Base-by-base conservation (phyloP, 2,113 vertebrate species). In the Hassar affinis region DNA sequence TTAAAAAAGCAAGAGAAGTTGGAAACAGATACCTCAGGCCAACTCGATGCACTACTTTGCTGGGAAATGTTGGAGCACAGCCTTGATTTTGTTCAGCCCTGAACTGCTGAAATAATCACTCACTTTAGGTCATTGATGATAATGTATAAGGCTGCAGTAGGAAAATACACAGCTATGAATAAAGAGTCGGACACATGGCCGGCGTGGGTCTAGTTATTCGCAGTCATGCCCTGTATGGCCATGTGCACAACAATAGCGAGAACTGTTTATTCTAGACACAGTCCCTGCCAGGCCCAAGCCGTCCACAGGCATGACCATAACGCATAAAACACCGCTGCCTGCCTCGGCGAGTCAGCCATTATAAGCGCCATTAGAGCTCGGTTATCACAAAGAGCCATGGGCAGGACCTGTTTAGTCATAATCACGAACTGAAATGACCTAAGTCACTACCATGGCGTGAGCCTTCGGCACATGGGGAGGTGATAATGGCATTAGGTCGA, bases 191-290 rank as follows among this genome's bases (percentile, higher is more conserved):
- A 51, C 38, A 62, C 56, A 72, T 11, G 10, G 77, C 27, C 35
- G 61, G 77, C 30, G 77, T n/a, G 47, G 54, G 8, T 22, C 77
- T 93, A 93, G 87, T 87, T 94, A 94, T 94, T 94, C 93, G 85
- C 66, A 33, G 91, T 92, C 93, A 94, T 94, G 94, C 90, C 86
- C 87, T 87, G 78, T 86, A 85, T 82, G 86, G 80, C 62, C 78
- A 51, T 45, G 61, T 84, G 85, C 61, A 79, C 86, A 88, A 91
- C 82, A 72, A 83, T 75, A 87, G 72, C 59, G 62, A 75, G 71
- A 80, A 57, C 89, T 87, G 90, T 90, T 93, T 92, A 94, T 93
- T 92, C 93, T 86, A 84, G 85, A 90, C 93, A 92, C 93, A 93
- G 85, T 84, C 90, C 74, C 77, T 88, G 78, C 87, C 89, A 89